These are phyloP conservation scores for Automeris io DNA, from an alignment of 2,888 invertebrate genomes.

Conservation along the genomic window DNA sequence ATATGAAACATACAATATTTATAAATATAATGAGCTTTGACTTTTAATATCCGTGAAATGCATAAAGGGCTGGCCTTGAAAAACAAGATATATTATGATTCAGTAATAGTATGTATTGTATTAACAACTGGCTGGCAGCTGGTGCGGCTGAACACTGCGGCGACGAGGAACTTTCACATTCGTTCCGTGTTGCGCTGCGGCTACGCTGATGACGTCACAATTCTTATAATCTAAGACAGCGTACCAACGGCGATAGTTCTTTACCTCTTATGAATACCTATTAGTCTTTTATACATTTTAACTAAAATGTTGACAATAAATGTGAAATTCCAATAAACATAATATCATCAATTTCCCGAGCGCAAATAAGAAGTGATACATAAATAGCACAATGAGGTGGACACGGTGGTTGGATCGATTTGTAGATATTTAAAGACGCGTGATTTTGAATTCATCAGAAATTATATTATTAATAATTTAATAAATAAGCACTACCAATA, in stretches of 20 bases:
- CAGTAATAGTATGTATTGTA: constrained; percentile 22
- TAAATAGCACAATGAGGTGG: too few relatives aligned
- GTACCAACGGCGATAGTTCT: background rate
- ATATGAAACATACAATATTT: too few relatives aligned
- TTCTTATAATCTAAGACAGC: constrained; percentile 11
- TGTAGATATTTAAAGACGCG: too few relatives aligned
- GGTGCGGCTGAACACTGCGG: constrained; percentile 46
- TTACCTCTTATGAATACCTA: background rate
- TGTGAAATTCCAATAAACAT: too few relatives aligned
- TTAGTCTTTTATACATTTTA: background rate
- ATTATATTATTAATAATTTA: too few relatives aligned
- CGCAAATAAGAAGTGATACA: too few relatives aligned
- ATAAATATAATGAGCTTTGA: constrained; percentile 4
- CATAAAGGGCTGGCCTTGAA: constrained; percentile 15
- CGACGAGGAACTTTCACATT: constrained; percentile 71
- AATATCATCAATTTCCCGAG: too few relatives aligned
- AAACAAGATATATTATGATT: constrained; percentile 19
- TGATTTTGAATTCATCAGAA: too few relatives aligned
- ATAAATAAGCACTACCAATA: too few relatives aligned
- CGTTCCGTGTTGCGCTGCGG: constrained; percentile 58
- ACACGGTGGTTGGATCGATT: too few relatives aligned
- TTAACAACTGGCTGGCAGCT: constrained; percentile 56
- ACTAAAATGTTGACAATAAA: too few relatives aligned
- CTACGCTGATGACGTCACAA: constrained; percentile 56
- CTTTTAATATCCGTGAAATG: constrained; percentile 10